These are phyloP conservation scores for Chironomus riparius DNA, from an alignment of 2,888 invertebrate genomes.

Conservation along the genomic window DNA sequence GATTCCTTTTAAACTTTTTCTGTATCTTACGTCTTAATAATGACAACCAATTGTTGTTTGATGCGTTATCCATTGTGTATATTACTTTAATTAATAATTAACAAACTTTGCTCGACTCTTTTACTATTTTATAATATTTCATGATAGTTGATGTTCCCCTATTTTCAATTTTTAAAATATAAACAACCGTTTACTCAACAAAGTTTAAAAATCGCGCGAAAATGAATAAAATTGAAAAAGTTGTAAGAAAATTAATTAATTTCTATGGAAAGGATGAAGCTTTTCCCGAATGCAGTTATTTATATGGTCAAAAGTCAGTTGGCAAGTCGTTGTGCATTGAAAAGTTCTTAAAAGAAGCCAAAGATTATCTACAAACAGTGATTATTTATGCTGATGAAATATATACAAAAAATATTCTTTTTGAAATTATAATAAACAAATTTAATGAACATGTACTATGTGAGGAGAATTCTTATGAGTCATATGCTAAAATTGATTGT, in stretches of 20 bases:
- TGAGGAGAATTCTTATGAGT: conserved; percentile 38
- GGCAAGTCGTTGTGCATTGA: conserved; percentile 69
- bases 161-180: not conserved
- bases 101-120: no score
- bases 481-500: conserved; percentile 54
- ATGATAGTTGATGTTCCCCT: not conserved
- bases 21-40: conserved; percentile 4
- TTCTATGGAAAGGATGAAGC: conserved; percentile 44
- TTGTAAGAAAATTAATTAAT: not conserved
- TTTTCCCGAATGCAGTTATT: conserved; percentile 59
- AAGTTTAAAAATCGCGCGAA: not conserved
- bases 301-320: conserved; percentile 75
- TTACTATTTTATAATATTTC: no score
- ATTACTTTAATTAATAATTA: not conserved
- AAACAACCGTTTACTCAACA: no score
- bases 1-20: conserved; percentile 19
- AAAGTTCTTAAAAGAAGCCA: conserved; percentile 49
- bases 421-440: conserved; percentile 61
- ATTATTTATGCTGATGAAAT: conserved; percentile 74
- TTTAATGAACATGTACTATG: conserved; percentile 44
- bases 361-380: conserved; percentile 48
- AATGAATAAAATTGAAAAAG: not conserved
- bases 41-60: conserved; percentile 11
- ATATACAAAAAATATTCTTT: conserved; percentile 64
- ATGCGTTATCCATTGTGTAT: not conserved